These are phyloP conservation scores for Gasteruption jaculator DNA, from an alignment of 2,888 invertebrate species.

Conservation along the genomic window DNA sequence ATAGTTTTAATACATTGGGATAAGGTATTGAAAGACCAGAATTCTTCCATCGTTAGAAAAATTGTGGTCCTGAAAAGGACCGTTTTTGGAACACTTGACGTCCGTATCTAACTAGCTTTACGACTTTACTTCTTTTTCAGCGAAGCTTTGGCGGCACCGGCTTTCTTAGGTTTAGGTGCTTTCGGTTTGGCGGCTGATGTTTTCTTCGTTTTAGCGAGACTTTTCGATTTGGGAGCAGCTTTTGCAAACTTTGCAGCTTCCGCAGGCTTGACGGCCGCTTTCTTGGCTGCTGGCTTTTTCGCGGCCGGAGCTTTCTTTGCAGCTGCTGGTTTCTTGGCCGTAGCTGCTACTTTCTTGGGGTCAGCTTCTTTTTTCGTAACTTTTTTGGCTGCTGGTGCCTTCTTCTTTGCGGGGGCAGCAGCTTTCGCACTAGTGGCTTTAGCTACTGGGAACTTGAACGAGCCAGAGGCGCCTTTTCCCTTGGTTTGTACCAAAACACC, in stretches of 20 bases:
- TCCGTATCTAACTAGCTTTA: no score
- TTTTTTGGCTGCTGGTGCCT: constrained; percentile 6
- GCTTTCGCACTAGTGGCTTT: constrained; percentile 20
- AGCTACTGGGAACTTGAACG: constrained; percentile 50
- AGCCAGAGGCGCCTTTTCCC: constrained; percentile 56
- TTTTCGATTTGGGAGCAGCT: constrained; percentile 8
- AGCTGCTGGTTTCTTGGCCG: constrained; percentile 25
- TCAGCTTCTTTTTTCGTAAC: no score
- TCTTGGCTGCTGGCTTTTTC: constrained; percentile 17
- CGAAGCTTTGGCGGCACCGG: constrained; percentile 17
- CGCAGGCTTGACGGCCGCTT: neutral
- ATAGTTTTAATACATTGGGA: no score
- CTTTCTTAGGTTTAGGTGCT: constrained; percentile 21
- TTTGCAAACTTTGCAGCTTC: constrained; percentile 11
- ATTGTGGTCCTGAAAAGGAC: constrained; percentile 19
- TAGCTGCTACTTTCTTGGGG: constrained; percentile 33
- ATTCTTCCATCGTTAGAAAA: no score
- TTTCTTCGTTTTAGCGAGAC: constrained; percentile 15
- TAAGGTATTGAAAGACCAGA: no score
- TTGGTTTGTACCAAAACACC: constrained; percentile 55
- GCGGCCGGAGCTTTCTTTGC: constrained; percentile 10
- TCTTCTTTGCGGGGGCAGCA: constrained; percentile 11
- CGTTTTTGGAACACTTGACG: no score
- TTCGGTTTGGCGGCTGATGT: constrained; percentile 22
- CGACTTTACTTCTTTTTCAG: no score